Evolutionary conservation across 2,797 vertebrate species (phyloP).

Genomic region (Huso huso): DNA sequence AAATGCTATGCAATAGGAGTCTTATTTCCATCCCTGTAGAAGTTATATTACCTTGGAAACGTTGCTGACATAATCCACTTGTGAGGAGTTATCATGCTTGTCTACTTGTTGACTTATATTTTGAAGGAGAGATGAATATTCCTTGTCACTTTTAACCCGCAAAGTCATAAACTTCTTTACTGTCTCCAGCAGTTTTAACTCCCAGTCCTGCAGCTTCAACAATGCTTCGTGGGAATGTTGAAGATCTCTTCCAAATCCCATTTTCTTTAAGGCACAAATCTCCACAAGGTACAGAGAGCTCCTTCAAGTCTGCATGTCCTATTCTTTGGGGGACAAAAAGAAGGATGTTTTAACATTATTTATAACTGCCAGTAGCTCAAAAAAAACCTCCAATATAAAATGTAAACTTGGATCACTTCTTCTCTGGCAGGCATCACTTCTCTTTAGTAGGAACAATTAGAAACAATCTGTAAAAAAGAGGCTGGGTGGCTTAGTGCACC

Average conservation of each 20-base stretch:
- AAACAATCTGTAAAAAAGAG: no score
- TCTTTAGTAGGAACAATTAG: no score
- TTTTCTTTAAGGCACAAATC: conserved; percentile 64
- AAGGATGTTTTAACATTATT: not conserved
- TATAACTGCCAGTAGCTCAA: no score
- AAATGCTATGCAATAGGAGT: no score
- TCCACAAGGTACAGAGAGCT: conserved; percentile 33
- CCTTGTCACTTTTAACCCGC: conserved; percentile 92
- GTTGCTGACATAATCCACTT: conserved; percentile 81
- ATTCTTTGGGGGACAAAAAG: not conserved
- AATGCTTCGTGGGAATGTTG: conserved; percentile 89
- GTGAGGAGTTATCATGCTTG: conserved; percentile 73
- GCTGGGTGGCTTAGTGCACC: no score
- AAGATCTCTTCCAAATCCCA: conserved; percentile 93
- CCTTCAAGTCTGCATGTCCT: conserved; percentile 58
- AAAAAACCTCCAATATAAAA: no score
- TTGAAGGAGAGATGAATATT: conserved; percentile 86
- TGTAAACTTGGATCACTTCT: no score
- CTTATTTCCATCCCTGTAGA: no score
- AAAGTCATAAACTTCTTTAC: conserved; percentile 94
- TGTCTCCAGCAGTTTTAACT: conserved; percentile 85
- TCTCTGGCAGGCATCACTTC: no score
- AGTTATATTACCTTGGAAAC: conserved; percentile 77
- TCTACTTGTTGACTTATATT: conserved; percentile 91
- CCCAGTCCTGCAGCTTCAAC: conserved; percentile 94